Percentiles rank a stretch among this genome's conserved stretches.
phyloP scores from a whole-genome alignment of 2,797 vertebrate genomes.

The Tadarida brasiliensis region DNA sequence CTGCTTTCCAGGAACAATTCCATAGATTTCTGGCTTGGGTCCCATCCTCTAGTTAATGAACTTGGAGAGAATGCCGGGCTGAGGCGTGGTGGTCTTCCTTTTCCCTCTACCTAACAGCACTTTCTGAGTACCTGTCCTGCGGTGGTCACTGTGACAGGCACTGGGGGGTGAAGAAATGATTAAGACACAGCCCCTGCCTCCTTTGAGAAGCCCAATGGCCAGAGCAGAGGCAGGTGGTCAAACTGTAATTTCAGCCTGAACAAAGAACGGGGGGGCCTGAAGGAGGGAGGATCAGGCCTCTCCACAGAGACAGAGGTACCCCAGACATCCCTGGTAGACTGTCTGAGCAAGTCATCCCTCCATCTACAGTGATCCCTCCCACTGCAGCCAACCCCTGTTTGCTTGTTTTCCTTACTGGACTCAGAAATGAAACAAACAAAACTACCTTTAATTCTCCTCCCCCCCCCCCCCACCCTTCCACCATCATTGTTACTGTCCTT shows the following conservation, averaged over 20 bases:
- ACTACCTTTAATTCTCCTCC: background rate
- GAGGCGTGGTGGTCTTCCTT: background rate
- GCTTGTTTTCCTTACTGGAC: background rate
- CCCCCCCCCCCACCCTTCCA: background rate
- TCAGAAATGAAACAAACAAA: background rate
- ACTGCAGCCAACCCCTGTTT: background rate
- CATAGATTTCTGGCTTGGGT: conserved; percentile 46
- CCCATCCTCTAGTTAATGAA: conserved; percentile 29
- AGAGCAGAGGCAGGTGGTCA: background rate
- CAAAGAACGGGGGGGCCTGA: background rate
- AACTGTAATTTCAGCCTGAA: background rate
- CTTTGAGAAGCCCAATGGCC: background rate
- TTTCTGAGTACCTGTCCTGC: background rate
- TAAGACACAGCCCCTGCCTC: background rate
- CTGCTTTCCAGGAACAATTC: conserved; percentile 64
- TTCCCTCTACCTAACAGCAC: background rate
- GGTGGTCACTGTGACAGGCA: background rate
- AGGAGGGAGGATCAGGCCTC: background rate
- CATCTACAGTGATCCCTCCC: background rate
- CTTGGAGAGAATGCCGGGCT: background rate
- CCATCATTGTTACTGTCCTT: background rate
- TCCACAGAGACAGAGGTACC: background rate
- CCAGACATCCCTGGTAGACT: too few species aligned
- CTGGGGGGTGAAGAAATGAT: background rate
- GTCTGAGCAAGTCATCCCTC: too few species aligned